Conservation (phyloP, 2,888 invertebrate species). For the Phyllotreta striolata region DNA sequence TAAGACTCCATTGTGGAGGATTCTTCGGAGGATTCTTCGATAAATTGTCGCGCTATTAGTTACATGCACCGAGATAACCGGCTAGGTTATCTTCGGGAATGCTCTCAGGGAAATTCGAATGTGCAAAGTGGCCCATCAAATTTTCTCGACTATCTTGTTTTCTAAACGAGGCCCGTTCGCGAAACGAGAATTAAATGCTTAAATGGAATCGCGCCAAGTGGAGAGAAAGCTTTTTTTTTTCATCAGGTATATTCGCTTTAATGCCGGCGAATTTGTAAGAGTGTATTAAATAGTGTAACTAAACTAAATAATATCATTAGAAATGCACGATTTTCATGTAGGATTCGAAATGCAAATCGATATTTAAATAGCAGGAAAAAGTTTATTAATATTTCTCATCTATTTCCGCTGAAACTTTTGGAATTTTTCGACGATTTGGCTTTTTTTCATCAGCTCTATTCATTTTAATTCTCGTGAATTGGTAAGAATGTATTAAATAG, state of each 20-base stretch:
- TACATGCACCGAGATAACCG: constrained; percentile 30
- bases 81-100: constrained; percentile 16
- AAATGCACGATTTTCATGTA: too few relatives aligned
- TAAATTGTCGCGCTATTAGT: constrained; percentile 17
- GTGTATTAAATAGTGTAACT: neutral
- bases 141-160: constrained; percentile 22
- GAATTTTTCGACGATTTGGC: neutral
- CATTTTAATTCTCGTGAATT: neutral
- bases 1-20: constrained; percentile 11
- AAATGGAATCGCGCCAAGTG: neutral
- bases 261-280: neutral
- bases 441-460: neutral
- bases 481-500: neutral
- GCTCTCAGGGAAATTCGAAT: constrained; percentile 31
- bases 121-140: constrained; percentile 28
- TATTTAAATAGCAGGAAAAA: too few relatives aligned
- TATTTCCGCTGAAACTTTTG: neutral
- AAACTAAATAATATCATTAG: too few relatives aligned
- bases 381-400: too few relatives aligned
- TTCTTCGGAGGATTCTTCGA: constrained; percentile 9
- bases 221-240: constrained; percentile 3
- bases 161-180: constrained; percentile 1
- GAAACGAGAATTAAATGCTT: constrained; percentile 21
- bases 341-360: too few relatives aligned
- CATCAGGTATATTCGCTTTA: neutral